Base-by-base conservation (phyloP, 1,140 invertebrate species). In the Aethina tumida region DNA sequence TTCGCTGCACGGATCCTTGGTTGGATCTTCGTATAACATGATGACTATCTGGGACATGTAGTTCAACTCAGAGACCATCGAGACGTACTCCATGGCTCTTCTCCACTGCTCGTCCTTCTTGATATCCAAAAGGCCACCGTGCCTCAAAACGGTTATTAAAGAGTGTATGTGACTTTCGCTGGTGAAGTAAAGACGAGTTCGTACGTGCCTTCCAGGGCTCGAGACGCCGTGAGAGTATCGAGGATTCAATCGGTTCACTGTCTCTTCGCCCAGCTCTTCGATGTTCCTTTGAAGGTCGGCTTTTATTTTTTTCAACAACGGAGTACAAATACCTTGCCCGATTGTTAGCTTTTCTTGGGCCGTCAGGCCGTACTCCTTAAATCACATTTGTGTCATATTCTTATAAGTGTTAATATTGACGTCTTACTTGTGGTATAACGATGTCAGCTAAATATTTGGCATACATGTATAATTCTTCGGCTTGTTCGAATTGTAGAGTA, bases 121-220 rank as follows among this genome's bases (percentile, higher is more conserved):
- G 16, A 82, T 88, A 66, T 94, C 84, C 12, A 93, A 71, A 28
- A 99, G 67, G 18, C 86, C 90, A 20, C 96, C 96, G 62, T 89
- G 97, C 44, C 94, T 75, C 17, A 99, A 71, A 34, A 98, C 89
- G 6, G 93, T 98, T 27, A 99, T 73, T 35, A 99, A 66, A 4
- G 95, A 98, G 67, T 99, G 97, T 39, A 99, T 92, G 67, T 99
- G 97, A 62, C 91, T 96, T 69, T 99, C 97, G 62, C 92, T 97
- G 3, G 97, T 99, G 60, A 99, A 99, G 65, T 99, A 99, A 3
- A 99, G 69, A 8, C 97, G 74, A 1, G 95, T 97, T 18, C 95
- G 70, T 3, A 99, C 97, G 69, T 98, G 96, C 30, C 97, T 71
- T 30, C 95, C 91, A 29, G 96, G 96, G 62, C 93, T 95, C 28